Conservation (phyloP, 2,888 invertebrate species). For the Platycnemis pennipes region DNA sequence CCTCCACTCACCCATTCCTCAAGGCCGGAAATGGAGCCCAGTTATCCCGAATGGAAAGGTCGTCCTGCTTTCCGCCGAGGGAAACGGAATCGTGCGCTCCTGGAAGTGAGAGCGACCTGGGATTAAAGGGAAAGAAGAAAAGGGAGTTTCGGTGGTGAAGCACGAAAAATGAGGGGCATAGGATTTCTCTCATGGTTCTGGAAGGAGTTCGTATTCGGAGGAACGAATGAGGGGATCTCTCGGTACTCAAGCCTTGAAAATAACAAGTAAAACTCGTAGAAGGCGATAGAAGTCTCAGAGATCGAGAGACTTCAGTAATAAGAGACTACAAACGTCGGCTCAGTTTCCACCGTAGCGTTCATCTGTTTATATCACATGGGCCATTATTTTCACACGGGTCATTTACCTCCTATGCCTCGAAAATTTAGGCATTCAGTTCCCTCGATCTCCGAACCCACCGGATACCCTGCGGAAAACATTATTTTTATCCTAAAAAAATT, state of each 20-base stretch:
- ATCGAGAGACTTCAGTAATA: not conserved
- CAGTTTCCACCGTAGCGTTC: not conserved
- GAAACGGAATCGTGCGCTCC: slow-evolving; percentile 33
- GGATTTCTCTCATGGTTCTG: not conserved
- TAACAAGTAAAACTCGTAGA: not conserved
- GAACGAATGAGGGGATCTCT: not conserved
- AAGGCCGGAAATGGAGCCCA: slow-evolving; percentile 61
- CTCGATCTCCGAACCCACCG: too few species aligned
- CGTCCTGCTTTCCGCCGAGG: slow-evolving; percentile 57
- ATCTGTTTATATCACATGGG: not conserved
- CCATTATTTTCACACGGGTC: not conserved
- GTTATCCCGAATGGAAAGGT: slow-evolving; percentile 53
- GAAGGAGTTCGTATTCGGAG: not conserved
- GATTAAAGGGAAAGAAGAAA: not conserved
- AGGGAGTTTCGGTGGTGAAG: not conserved
- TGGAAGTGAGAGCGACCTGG: not conserved
- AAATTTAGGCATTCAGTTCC: too few species aligned
- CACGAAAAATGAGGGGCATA: not conserved
- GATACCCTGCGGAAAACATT: too few species aligned
- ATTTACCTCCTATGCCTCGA: not conserved
- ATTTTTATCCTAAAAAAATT: too few species aligned
- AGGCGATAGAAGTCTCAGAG: not conserved
- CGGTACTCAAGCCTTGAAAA: not conserved
- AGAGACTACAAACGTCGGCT: not conserved
- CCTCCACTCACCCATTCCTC: slow-evolving; percentile 52